A percentile compares a stretch with the other conserved stretches of the same genome.
These are phyloP conservation scores for Cnemophilus loriae DNA, from an alignment of 2,113 vertebrate genomes.

Conservation along the genomic window DNA sequence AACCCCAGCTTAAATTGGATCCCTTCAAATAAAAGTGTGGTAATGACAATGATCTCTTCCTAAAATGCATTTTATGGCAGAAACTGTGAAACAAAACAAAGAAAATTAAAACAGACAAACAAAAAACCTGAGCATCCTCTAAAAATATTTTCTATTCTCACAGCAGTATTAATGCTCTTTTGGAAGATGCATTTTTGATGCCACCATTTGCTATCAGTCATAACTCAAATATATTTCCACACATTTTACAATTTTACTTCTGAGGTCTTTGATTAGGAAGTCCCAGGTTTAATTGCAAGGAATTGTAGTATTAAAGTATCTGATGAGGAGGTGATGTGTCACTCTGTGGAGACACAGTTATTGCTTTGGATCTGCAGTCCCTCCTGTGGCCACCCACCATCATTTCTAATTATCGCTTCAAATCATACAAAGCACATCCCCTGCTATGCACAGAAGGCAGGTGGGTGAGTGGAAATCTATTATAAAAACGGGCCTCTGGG, in stretches of 20 bases:
- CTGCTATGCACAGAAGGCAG: conserved; percentile 43
- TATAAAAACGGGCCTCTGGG: conserved; percentile 13
- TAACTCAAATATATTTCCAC: not conserved
- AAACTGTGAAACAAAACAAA: not conserved
- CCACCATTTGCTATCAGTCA: not conserved
- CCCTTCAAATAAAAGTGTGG: not conserved
- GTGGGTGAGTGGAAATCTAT: conserved; percentile 47
- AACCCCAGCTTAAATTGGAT: not conserved
- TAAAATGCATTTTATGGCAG: not conserved
- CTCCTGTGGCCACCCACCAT: conserved; percentile 30
- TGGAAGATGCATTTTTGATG: not conserved
- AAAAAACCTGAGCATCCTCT: not conserved
- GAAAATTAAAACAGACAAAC: not conserved
- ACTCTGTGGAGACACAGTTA: not conserved
- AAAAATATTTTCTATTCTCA: not conserved
- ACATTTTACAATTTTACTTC: not conserved
- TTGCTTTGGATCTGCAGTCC: not conserved
- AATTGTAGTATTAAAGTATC: not conserved
- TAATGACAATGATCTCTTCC: not conserved
- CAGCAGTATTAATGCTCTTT: not conserved
- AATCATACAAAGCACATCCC: conserved; percentile 2
- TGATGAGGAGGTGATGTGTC: not conserved
- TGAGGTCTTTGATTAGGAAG: not conserved
- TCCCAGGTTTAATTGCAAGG: not conserved
- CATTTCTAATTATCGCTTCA: conserved; percentile 43